These are phyloP conservation scores for Xestoiulus laeticollis DNA, from an alignment of 2,888 invertebrate species.

Conservation along the genomic window DNA sequence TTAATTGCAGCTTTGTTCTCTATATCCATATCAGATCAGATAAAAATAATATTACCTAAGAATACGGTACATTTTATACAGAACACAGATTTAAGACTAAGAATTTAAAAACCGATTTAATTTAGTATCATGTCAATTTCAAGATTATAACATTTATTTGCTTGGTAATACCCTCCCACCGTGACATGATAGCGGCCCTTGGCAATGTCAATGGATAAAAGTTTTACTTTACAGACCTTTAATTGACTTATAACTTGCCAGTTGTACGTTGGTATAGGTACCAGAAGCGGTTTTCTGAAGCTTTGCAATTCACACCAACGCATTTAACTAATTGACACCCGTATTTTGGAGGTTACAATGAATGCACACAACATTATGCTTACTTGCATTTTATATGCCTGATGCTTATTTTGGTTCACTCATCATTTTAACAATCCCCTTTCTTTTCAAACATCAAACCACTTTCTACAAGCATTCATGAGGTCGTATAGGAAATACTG, in stretches of 20 bases:
- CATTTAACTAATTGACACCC: neutral
- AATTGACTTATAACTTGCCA: neutral
- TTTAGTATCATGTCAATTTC: no score
- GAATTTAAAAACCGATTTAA: neutral
- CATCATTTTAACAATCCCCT: neutral
- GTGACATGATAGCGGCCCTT: no score
- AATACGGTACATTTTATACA: no score
- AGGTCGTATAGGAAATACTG: neutral
- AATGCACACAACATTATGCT: neutral
- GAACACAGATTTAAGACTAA: no score
- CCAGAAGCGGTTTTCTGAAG: neutral
- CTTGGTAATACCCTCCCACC: no score
- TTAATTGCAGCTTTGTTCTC: no score
- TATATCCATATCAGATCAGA: no score
- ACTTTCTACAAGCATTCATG: neutral
- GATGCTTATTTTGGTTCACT: neutral
- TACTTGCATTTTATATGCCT: conserved; percentile 16
- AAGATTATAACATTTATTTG: no score
- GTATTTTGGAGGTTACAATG: neutral
- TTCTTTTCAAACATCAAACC: neutral
- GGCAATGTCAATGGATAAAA: no score
- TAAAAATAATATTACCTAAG: no score
- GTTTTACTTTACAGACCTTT: neutral
- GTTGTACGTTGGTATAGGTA: neutral
- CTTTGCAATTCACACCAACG: neutral